Conservation (phyloP, 53 echinoderm and acorn worm species). For the Stichopus horrens region DNA sequence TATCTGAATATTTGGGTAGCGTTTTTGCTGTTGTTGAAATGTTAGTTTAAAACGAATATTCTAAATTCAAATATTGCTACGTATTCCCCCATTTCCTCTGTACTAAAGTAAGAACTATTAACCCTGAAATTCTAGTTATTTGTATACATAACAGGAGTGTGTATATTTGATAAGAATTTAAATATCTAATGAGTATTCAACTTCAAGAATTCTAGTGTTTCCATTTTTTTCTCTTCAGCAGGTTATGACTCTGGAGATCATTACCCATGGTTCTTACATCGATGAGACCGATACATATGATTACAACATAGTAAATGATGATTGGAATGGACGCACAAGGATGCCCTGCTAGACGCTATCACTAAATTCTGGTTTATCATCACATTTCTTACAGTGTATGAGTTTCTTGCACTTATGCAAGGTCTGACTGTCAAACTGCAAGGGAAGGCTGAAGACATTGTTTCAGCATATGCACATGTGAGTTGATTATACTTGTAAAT, state of each 20-base stretch:
- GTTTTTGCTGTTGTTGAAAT: constrained; percentile 29
- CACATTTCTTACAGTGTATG: constrained; percentile 12
- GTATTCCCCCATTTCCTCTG: constrained; percentile 8
- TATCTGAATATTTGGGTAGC: not conserved
- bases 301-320: constrained; percentile 18
- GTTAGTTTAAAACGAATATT: constrained; percentile 1
- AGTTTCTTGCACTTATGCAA: constrained; percentile 16
- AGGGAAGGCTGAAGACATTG: constrained; percentile 31
- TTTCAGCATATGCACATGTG: not conserved
- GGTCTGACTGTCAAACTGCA: constrained; percentile 20
- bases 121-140: constrained; percentile 2
- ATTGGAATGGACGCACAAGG: constrained; percentile 11
- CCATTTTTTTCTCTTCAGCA: constrained; percentile 16
- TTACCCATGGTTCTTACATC: constrained; percentile 13
- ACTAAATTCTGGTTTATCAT: constrained; percentile 22
- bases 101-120: not conserved
- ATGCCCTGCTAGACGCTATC: constrained; percentile 15
- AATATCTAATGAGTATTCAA: not conserved
- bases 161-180: constrained; percentile 2
- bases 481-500: constrained; percentile 11
- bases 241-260: constrained; percentile 19
- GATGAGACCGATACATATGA: constrained; percentile 14
- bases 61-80: not conserved
- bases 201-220: constrained; percentile 9
- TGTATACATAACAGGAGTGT: constrained; percentile 14